Base-by-base conservation (phyloP, 2,888 invertebrate species). In the Thymelicus lineola region DNA sequence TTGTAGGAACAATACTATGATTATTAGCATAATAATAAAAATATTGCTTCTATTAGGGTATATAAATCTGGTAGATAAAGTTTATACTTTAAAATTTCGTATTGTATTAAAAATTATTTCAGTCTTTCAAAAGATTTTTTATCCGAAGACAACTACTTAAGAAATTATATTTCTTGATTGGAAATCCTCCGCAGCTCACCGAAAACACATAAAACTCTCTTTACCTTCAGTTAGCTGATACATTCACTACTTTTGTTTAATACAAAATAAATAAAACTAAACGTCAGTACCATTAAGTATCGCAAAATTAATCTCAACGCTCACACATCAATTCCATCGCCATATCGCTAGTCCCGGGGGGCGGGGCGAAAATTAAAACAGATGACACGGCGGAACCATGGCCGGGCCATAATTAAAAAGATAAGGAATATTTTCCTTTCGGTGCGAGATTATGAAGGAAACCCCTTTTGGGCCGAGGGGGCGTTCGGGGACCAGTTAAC, bases 391-490 rank as follows among this genome's bases (percentile, higher is more conserved):
- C 88, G 86, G 84, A 89, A 88, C 88, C 84, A 83, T 82, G 83
- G 82, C 87, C 80, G 85, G 72, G 78, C 86, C 86, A 90, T 93
- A 93, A 93, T 93, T 93, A 93, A 93, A 93, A 93, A 93, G 93
- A 93, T 93, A 93, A 93, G 92, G 88, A 91, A 90, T 89, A 91
- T 90, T 90, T 91, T 91, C 89, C 85, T 88, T 85, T 79, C 79
- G 76, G 75, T 75, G 76, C 75, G 79, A 78, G 77, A 78, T 80
- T 82, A 82, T 81, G 83, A 86, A 83, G 84, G 84, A 86, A 89
- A 89, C 90, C 91, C 89, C 88, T 89, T 88, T 84, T 80, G 78
- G 76, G 76, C 79, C 79, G 78, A 71, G 75, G 75, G 78, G 80
- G 70, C 76, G 75, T 75, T 77, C 73, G 72, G 87, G 86, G 86